Percentiles rank a stretch among this genome's conserved stretches.
Conservation (phyloP, 2,797 vertebrate species). For the Carduelis carduelis region DNA sequence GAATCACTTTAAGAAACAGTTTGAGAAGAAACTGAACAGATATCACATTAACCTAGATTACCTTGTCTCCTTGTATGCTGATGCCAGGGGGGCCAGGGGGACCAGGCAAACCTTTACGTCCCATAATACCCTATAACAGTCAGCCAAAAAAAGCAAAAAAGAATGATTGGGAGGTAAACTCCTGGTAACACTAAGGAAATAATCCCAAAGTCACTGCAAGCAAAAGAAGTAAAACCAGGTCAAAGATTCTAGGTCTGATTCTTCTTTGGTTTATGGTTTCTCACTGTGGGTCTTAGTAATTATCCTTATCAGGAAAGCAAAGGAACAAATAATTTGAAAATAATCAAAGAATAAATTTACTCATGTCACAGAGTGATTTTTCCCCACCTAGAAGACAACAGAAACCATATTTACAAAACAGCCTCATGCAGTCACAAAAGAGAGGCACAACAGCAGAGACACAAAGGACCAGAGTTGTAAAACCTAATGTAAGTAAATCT, state of each 20-base stretch:
- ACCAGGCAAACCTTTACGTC: slow-evolving; percentile 76
- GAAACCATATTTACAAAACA: background rate
- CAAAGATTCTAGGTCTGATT: background rate
- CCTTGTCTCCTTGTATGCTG: slow-evolving; percentile 87
- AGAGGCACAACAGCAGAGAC: background rate
- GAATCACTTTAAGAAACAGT: background rate
- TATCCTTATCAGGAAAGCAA: background rate
- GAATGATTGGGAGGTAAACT: background rate
- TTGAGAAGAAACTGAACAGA: background rate
- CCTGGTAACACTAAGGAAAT: background rate
- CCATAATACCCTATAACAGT: slow-evolving; percentile 78
- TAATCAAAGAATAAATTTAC: background rate
- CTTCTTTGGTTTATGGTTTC: background rate
- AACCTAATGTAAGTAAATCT: background rate
- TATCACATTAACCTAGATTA: slow-evolving; percentile 37
- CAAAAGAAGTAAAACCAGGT: background rate
- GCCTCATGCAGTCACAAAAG: background rate
- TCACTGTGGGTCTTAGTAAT: background rate
- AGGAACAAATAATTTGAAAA: background rate
- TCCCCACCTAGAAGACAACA: accelerated
- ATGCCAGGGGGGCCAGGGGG: slow-evolving; percentile 76
- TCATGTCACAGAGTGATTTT: background rate
- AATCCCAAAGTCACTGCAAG: background rate
- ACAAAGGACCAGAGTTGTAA: background rate
- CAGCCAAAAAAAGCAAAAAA: background rate